These are phyloP conservation scores for Ictidomys tridecemlineatus DNA, from an alignment of 2,113 vertebrate genomes.

Conservation along the genomic window DNA sequence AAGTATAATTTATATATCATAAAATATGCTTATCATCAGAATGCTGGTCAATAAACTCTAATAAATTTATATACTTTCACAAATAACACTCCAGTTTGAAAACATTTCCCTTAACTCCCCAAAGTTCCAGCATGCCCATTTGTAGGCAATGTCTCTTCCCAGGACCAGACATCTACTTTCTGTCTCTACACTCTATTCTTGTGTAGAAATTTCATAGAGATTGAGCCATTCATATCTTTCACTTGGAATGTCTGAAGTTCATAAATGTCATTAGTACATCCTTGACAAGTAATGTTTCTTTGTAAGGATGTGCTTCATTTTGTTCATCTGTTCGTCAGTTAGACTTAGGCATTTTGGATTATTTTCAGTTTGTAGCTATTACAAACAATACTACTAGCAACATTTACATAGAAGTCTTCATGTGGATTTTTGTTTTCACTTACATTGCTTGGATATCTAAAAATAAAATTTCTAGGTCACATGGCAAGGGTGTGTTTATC, in stretches of 20 bases:
- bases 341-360: background rate
- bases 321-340: background rate
- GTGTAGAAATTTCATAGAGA: background rate
- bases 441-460: background rate
- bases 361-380: background rate
- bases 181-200: background rate
- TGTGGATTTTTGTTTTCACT: background rate
- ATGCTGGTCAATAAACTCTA: background rate
- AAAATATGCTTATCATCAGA: background rate
- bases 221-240: background rate
- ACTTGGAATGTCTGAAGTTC: background rate
- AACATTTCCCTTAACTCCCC: background rate
- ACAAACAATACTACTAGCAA: background rate
- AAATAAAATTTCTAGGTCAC: background rate
- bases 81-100: background rate
- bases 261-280: background rate
- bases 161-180: background rate
- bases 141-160: background rate
- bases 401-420: background rate
- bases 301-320: background rate
- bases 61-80: background rate
- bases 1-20: background rate
- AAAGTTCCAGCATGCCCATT: background rate
- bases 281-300: background rate
- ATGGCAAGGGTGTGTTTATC: background rate